Evolutionary conservation across 2,888 invertebrate species (phyloP).

Genomic region (Aquatica leii): DNA sequence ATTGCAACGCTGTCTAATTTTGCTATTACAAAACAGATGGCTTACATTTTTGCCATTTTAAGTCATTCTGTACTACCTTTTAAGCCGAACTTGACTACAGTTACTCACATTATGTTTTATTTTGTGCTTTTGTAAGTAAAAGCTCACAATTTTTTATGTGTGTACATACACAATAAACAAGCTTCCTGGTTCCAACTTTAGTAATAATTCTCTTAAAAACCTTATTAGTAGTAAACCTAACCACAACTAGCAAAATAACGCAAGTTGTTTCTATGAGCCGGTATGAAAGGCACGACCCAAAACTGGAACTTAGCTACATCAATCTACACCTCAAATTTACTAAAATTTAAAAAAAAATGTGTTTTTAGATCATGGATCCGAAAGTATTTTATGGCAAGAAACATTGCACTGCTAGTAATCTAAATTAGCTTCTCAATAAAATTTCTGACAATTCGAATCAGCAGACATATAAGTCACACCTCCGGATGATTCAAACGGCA

Average conservation of each 20-base stretch:
- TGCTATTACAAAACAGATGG: background rate
- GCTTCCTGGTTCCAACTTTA: no score
- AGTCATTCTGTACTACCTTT: no score
- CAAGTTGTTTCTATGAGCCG: background rate
- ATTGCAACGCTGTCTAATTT: no score
- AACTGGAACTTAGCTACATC: no score
- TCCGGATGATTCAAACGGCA: slow-evolving; percentile 2
- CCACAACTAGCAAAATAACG: background rate
- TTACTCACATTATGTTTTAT: no score
- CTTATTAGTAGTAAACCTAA: no score
- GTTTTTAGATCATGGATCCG: background rate
- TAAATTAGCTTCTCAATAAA: no score
- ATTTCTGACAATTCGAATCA: background rate
- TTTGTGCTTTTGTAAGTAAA: background rate
- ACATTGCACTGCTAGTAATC: no score
- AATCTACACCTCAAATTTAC: background rate
- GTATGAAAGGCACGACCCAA: background rate
- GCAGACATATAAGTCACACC: background rate
- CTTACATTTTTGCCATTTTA: background rate
- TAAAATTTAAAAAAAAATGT: background rate
- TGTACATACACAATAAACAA: no score
- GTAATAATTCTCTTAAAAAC: no score
- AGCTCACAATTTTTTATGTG: background rate
- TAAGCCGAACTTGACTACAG: background rate
- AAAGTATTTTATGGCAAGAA: no score